These are phyloP conservation scores for Rhagophthalmus giganteus DNA, from an alignment of 2,888 invertebrate species.

Conservation along the genomic window DNA sequence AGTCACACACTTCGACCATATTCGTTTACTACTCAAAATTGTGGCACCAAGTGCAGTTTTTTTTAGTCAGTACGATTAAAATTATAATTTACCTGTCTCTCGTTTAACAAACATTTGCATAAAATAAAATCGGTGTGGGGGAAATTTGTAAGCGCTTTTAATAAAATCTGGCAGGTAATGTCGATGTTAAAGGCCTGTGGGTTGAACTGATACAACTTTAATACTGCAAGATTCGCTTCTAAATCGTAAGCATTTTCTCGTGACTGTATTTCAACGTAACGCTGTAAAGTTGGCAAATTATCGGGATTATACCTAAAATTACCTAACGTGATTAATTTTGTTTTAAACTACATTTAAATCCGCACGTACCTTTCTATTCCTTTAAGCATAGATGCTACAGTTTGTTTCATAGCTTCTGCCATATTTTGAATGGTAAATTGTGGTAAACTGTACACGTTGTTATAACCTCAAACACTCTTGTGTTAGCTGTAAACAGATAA, in stretches of 20 bases:
- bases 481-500: no score
- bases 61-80: background rate
- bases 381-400: slow-evolving; percentile 83
- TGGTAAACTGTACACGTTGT: no score
- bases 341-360: no score
- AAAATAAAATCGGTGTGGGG: slow-evolving; percentile 97
- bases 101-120: slow-evolving; percentile 93
- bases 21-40: no score
- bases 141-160: slow-evolving; percentile 95
- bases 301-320: slow-evolving; percentile 92
- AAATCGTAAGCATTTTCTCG: slow-evolving; percentile 93
- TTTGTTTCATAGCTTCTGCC: slow-evolving; percentile 85
- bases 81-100: slow-evolving; percentile 60
- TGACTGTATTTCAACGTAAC: slow-evolving; percentile 91
- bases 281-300: slow-evolving; percentile 85
- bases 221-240: slow-evolving; percentile 94
- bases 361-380: slow-evolving; percentile 83
- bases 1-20: no score
- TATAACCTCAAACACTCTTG: no score
- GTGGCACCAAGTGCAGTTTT: no score
- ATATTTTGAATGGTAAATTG: no score
- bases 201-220: slow-evolving; percentile 97
- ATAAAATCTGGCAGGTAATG: slow-evolving; percentile 84
- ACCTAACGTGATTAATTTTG: no score
- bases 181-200: slow-evolving; percentile 82